Conservation (phyloP, 37 sponge, comb jelly and placozoan genomes). For the Cliona cf. orientalis region DNA sequence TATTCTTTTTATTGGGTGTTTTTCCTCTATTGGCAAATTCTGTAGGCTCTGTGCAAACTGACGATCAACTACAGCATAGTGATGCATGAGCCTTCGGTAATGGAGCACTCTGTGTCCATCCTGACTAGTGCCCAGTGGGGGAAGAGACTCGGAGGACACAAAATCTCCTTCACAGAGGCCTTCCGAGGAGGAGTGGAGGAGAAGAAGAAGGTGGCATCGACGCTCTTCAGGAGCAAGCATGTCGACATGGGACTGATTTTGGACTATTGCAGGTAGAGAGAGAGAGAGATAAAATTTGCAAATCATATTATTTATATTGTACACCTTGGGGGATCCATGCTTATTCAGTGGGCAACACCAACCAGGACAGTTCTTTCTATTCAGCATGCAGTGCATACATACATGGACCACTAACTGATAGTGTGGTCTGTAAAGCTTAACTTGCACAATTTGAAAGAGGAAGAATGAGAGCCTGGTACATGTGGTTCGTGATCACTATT, state of each 20-base stretch:
- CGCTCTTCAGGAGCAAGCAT: conserved; percentile 34
- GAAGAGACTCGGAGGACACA: conserved; percentile 45
- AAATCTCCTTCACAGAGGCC: conserved; percentile 62
- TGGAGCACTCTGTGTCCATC: conserved; percentile 15
- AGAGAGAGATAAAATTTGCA: no score
- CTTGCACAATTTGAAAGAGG: no score
- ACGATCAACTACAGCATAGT: conserved; percentile 31
- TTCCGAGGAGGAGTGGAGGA: conserved; percentile 53
- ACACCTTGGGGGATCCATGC: no score
- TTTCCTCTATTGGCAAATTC: neutral
- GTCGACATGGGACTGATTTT: conserved; percentile 9
- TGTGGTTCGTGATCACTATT: no score
- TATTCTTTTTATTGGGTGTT: no score
- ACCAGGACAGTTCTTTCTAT: no score
- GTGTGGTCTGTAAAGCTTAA: no score
- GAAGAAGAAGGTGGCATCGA: conserved; percentile 42
- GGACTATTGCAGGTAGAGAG: conserved; percentile 41
- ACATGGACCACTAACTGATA: no score
- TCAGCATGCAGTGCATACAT: no score
- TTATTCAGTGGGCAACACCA: no score
- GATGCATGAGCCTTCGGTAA: neutral
- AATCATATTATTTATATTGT: no score
- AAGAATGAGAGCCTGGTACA: no score
- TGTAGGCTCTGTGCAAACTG: conserved; percentile 55
- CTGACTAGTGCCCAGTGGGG: conserved; percentile 67